phyloP scores from a whole-genome alignment of 2,888 invertebrate species.

The Thysanoteuthis rhombus region DNA sequence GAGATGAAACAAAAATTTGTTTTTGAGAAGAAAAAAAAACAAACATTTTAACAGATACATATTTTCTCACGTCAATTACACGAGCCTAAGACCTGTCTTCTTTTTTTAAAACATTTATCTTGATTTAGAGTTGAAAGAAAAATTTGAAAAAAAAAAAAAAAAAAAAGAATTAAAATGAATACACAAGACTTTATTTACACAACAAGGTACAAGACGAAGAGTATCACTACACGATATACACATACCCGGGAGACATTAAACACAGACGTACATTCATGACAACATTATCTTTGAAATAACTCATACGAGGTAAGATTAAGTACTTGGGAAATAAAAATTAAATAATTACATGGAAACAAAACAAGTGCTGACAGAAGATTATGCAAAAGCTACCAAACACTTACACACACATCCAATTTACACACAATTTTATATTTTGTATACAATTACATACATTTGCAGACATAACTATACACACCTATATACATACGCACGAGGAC shows the following conservation, averaged over 20 bases:
- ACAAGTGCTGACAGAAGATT: too few relatives aligned
- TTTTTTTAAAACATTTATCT: not conserved
- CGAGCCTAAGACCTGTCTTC: not conserved
- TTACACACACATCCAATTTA: not conserved
- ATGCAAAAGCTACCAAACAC: not conserved
- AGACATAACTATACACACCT: not conserved
- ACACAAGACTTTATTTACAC: not conserved
- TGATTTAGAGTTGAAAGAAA: not conserved
- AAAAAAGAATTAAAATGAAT: not conserved
- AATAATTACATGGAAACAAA: too few relatives aligned
- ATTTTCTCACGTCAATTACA: conserved; percentile 12
- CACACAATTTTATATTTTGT: not conserved
- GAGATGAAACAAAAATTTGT: not conserved
- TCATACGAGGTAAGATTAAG: not conserved
- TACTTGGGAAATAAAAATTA: not conserved
- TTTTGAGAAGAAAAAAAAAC: not conserved
- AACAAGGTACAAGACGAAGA: too few relatives aligned
- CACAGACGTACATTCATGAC: not conserved
- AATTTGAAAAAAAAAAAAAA: not conserved
- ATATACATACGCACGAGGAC: not conserved
- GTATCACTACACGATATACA: too few relatives aligned
- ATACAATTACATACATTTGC: not conserved
- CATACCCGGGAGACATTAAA: not conserved
- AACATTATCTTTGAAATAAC: not conserved
- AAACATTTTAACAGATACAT: not conserved